Evolutionary conservation across 2,113 vertebrate species (phyloP).

Genomic region (Paraplagusia blochii): DNA sequence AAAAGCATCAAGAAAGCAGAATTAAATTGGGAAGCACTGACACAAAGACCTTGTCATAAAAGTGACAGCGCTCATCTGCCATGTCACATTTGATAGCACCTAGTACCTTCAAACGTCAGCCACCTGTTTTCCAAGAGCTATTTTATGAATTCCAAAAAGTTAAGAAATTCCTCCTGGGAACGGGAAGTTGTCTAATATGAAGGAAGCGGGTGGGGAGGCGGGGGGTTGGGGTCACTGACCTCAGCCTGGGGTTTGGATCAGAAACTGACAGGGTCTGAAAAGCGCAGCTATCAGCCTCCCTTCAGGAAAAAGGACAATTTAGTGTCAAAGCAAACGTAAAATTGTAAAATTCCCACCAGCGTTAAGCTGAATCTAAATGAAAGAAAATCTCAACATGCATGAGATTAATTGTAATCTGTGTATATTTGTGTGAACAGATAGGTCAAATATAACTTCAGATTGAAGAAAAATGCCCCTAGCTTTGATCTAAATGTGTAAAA

Average conservation of each 20-base stretch:
- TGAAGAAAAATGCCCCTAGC: neutral
- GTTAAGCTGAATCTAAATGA: conserved; percentile 22
- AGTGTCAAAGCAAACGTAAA: conserved; percentile 35
- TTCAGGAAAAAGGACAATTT: conserved; percentile 36
- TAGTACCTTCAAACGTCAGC: conserved; percentile 1
- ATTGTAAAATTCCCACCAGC: conserved; percentile 9
- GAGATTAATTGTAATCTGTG: conserved; percentile 11
- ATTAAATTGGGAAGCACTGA: conserved; percentile 25
- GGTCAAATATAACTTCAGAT: too few relatives aligned
- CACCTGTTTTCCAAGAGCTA: conserved; percentile 14
- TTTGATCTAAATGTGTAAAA: conserved; percentile 13
- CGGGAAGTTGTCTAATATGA: conserved; percentile 13
- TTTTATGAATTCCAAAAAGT: conserved; percentile 22
- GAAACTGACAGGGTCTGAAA: conserved; percentile 18
- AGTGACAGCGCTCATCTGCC: conserved; percentile 14
- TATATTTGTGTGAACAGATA: too few relatives aligned
- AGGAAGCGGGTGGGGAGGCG: too few relatives aligned
- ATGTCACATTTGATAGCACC: conserved; percentile 21
- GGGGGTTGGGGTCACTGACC: conserved; percentile 14
- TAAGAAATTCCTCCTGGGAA: conserved; percentile 14
- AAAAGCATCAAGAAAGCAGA: neutral
- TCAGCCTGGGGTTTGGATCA: conserved; percentile 28
- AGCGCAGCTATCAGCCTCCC: conserved; percentile 21
- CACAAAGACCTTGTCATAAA: conserved; percentile 11
- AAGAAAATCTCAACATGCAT: conserved; percentile 39